phyloP scores from a whole-genome alignment of 2,888 invertebrate species.

The Scaeva pyrastri region DNA sequence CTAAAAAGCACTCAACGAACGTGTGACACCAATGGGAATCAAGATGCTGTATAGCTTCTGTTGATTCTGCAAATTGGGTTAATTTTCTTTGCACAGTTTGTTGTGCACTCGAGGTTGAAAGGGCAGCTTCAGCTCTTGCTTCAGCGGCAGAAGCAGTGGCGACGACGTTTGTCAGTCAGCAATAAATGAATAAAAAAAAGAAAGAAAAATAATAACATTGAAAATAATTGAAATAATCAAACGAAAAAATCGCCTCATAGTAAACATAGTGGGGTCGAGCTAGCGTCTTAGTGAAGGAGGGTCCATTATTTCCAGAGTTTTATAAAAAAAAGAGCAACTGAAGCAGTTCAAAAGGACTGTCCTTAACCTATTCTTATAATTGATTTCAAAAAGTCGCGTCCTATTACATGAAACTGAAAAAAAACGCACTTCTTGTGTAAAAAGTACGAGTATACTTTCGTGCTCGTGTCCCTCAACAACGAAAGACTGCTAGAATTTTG shows the following conservation, averaged over 20 bases:
- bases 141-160: too few species aligned
- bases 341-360: too few species aligned
- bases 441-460: too few species aligned
- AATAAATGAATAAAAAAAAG: conserved; percentile 5
- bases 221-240: conserved; percentile 8
- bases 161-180: conserved; percentile 8
- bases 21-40: conserved; percentile 35
- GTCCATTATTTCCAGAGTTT: neutral
- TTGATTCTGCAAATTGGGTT: conserved; percentile 68
- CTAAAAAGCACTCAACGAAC: conserved; percentile 46
- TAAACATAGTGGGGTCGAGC: neutral
- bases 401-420: too few species aligned
- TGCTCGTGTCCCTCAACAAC: too few species aligned
- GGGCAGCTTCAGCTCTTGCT: neutral
- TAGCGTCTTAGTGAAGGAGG: neutral
- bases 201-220: neutral
- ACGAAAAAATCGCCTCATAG: neutral
- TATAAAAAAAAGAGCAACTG: too few species aligned
- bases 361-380: too few species aligned
- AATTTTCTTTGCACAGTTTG: conserved; percentile 56
- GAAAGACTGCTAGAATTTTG: too few species aligned
- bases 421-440: too few species aligned
- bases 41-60: conserved; percentile 49
- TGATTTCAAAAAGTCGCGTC: too few species aligned
- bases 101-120: conserved; percentile 24